Evolutionary conservation across 2,888 invertebrate species (phyloP).

Genomic region (Hypomecis atomaria): DNA sequence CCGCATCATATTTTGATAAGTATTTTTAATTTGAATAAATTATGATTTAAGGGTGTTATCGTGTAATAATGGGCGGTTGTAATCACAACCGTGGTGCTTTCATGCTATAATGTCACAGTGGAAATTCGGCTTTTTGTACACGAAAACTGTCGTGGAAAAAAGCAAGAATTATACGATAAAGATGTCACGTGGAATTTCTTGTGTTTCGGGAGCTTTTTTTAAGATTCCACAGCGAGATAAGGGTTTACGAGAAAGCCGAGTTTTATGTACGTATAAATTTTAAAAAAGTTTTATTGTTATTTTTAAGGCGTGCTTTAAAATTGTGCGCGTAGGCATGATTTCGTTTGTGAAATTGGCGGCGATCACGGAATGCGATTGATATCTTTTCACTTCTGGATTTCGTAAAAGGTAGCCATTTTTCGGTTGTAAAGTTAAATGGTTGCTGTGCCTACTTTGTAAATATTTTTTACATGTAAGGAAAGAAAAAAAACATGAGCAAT

Average conservation of each 20-base stretch:
- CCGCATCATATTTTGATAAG: conserved; percentile 85
- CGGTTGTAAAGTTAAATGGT: background rate
- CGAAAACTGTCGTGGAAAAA: conserved; percentile 46
- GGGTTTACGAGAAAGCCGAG: conserved; percentile 42
- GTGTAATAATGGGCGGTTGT: conserved; percentile 71
- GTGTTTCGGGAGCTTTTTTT: conserved; percentile 51
- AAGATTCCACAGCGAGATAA: conserved; percentile 60
- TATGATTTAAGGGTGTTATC: conserved; percentile 82
- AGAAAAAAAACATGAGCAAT: too few relatives aligned
- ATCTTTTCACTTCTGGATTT: conserved; percentile 18
- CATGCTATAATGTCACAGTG: conserved; percentile 58
- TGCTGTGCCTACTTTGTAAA: too few relatives aligned
- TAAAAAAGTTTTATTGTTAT: conserved; percentile 41
- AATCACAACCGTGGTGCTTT: conserved; percentile 70
- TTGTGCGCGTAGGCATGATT: conserved; percentile 33
- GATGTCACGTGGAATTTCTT: conserved; percentile 72
- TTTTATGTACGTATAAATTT: conserved; percentile 38
- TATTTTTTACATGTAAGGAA: too few relatives aligned
- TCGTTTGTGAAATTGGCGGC: conserved; percentile 37
- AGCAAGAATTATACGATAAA: conserved; percentile 62
- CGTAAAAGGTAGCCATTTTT: background rate
- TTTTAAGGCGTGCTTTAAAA: conserved; percentile 36
- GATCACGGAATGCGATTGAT: conserved; percentile 40
- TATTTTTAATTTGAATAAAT: conserved; percentile 86
- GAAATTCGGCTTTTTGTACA: conserved; percentile 47